phyloP scores from a whole-genome alignment of 1,140 invertebrate genomes.

The Plectrocnemia conspersa region DNA sequence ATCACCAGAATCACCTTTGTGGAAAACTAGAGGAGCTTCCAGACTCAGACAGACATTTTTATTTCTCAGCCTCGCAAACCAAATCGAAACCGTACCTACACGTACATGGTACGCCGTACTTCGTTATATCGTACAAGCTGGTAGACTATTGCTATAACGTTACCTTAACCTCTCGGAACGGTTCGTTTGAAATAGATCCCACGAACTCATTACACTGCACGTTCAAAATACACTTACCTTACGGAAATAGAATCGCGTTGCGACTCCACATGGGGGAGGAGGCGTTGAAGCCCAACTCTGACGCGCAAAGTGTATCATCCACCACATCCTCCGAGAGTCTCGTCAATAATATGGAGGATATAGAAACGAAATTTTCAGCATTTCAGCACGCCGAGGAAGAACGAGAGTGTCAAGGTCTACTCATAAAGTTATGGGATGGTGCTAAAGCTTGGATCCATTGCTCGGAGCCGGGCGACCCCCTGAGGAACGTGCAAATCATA shows the following conservation, averaged over 20 bases:
- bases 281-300: slow-evolving; percentile 26
- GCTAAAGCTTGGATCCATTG: slow-evolving; percentile 54
- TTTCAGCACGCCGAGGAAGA: slow-evolving; percentile 27
- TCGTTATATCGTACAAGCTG: slow-evolving; percentile 55
- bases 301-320: not conserved
- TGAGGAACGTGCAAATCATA: slow-evolving; percentile 53
- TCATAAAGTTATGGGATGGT: slow-evolving; percentile 52
- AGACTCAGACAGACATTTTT: slow-evolving; percentile 49
- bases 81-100: slow-evolving; percentile 45
- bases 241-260: slow-evolving; percentile 56
- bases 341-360: slow-evolving; percentile 25
- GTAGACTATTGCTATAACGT: slow-evolving; percentile 64
- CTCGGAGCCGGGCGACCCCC: slow-evolving; percentile 50
- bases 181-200: slow-evolving; percentile 55
- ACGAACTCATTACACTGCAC: slow-evolving; percentile 54
- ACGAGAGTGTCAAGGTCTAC: slow-evolving; percentile 50
- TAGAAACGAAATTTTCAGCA: slow-evolving; percentile 24
- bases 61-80: slow-evolving; percentile 47
- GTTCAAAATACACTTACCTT: slow-evolving; percentile 59
- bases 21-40: slow-evolving; percentile 61
- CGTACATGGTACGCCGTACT: slow-evolving; percentile 55
- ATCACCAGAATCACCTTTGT: slow-evolving; percentile 44
- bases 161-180: slow-evolving; percentile 55
- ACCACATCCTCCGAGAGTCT: slow-evolving; percentile 6
- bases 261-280: slow-evolving; percentile 52